phyloP scores from a whole-genome alignment of 92 coral and sea anemone genomes.

The Epizoanthus scotinus region DNA sequence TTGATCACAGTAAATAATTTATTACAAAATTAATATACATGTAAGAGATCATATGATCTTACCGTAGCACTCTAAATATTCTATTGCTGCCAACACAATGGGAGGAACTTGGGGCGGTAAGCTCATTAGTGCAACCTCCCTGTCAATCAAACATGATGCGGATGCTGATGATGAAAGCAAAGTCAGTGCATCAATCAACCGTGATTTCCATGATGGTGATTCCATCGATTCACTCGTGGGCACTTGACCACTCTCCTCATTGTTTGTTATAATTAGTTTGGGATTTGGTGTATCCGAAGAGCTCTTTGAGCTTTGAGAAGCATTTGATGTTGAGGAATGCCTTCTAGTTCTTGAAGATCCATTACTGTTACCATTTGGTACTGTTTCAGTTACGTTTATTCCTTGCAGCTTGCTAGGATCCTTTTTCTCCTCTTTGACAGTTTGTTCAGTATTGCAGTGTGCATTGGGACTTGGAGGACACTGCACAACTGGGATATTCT shows the following conservation, averaged over 20 bases:
- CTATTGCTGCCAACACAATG: conserved; percentile 85
- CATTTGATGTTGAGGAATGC: conserved; percentile 76
- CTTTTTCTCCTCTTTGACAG: conserved; percentile 27
- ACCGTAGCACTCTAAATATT: conserved; percentile 89
- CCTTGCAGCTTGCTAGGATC: conserved; percentile 33
- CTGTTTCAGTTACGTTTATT: conserved; percentile 39
- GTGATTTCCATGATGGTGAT: conserved; percentile 86
- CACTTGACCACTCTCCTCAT: conserved; percentile 36
- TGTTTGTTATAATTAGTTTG: conserved; percentile 22
- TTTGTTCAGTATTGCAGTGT: conserved; percentile 24
- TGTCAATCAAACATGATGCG: conserved; percentile 90
- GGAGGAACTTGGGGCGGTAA: conserved; percentile 90
- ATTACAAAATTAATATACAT: too few relatives aligned
- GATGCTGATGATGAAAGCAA: conserved; percentile 93
- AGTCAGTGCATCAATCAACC: conserved; percentile 92
- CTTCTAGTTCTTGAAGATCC: conserved; percentile 63
- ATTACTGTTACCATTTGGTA: conserved; percentile 53
- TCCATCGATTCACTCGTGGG: conserved; percentile 58
- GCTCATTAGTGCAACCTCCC: conserved; percentile 66
- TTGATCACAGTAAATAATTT: too few relatives aligned
- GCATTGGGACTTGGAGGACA: conserved; percentile 12
- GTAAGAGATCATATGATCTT: conserved; percentile 30
- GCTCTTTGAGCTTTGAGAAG: conserved; percentile 61
- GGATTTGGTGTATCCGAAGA: conserved; percentile 50
- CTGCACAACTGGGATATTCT: conserved; percentile 30